phyloP scores from a whole-genome alignment of 2,113 vertebrate genomes.

The Brienomyrus brachyistius region DNA sequence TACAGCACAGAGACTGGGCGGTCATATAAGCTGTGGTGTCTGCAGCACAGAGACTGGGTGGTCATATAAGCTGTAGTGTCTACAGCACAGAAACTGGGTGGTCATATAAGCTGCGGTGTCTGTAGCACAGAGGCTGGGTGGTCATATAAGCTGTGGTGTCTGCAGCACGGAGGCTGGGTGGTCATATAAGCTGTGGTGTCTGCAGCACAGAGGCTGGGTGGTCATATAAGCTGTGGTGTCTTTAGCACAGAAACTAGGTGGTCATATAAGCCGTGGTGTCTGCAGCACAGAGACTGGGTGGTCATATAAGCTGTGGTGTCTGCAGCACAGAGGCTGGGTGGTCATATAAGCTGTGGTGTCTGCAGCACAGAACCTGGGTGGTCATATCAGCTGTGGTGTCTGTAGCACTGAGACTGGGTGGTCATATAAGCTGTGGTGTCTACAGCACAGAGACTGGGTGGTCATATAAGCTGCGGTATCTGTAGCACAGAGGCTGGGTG shows the following conservation, averaged over 20 bases:
- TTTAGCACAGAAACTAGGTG: not conserved
- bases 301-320: not conserved
- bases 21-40: not conserved
- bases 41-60: not conserved
- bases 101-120: not conserved
- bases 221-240: not conserved
- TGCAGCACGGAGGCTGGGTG: not conserved
- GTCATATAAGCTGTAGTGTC: not conserved
- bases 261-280: not conserved
- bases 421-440: not conserved
- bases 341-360: not conserved
- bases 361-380: not conserved
- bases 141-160: not conserved
- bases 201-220: not conserved
- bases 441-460: not conserved
- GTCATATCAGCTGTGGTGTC: not conserved
- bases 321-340: not conserved
- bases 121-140: too few relatives aligned
- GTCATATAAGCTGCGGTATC: not conserved
- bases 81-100: not conserved
- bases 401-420: not conserved
- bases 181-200: not conserved
- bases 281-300: not conserved
- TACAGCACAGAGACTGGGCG: not conserved
- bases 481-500: not conserved